Percentiles rank a stretch among this genome's conserved stretches.
phyloP scores from a whole-genome alignment of 2,113 vertebrate species.

The Callospermophilus lateralis region DNA sequence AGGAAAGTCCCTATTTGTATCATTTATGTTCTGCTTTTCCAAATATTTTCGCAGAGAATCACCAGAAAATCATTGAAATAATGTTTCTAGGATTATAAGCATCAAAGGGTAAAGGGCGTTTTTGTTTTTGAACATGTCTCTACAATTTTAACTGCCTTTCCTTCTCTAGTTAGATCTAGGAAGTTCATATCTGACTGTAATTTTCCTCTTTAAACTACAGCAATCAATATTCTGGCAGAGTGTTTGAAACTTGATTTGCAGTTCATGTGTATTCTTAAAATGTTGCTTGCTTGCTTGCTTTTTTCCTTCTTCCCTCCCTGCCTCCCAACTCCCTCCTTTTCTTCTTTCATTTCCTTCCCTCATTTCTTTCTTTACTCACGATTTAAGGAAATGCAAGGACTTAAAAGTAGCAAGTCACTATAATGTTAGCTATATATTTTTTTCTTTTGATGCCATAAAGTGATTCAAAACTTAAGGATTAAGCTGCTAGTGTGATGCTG shows the following conservation, averaged over 20 bases:
- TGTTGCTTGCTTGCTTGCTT: conserved; percentile 5
- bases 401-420: not conserved
- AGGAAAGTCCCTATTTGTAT: not conserved
- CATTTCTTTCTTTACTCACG: not conserved
- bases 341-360: not conserved
- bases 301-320: not conserved
- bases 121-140: conserved; percentile 33
- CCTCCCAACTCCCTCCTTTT: not conserved
- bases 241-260: conserved; percentile 29
- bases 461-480: not conserved
- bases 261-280: not conserved
- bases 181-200: conserved; percentile 20
- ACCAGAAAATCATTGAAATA: conserved; percentile 34
- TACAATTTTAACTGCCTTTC: conserved; percentile 48
- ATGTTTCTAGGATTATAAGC: not conserved
- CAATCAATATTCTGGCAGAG: conserved; percentile 11
- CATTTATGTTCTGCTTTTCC: conserved; percentile 52
- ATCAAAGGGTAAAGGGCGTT: conserved; percentile 21
- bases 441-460: not conserved
- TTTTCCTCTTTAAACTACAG: conserved; percentile 45
- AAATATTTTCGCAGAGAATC: conserved; percentile 39
- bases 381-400: conserved; percentile 19
- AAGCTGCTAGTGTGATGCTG: not conserved
- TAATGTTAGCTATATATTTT: not conserved
- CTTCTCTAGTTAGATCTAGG: not conserved